phyloP scores from a whole-genome alignment of 2,888 invertebrate genomes.

The Nephrotoma flavescens region DNA sequence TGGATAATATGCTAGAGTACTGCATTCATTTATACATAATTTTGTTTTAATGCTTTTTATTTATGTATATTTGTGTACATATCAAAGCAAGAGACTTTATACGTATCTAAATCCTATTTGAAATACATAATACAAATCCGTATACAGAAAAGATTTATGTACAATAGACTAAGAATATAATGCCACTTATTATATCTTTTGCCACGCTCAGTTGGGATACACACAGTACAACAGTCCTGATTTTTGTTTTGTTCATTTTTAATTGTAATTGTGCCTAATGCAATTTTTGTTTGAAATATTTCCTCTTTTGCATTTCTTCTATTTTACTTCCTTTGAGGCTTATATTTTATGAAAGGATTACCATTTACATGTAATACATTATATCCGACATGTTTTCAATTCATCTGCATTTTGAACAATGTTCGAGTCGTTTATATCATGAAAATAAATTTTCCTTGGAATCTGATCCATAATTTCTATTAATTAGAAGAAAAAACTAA shows the following conservation, averaged over 20 bases:
- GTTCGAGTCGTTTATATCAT: not conserved
- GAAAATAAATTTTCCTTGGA: not conserved
- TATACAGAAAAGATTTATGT: not conserved
- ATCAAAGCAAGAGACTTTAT: not conserved
- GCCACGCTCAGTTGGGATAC: not conserved
- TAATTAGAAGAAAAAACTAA: not conserved
- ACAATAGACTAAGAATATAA: not conserved
- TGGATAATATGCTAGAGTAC: not conserved
- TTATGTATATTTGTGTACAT: not conserved
- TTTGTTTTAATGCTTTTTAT: not conserved
- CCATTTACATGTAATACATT: not conserved
- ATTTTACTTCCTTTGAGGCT: not conserved
- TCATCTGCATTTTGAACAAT: not conserved
- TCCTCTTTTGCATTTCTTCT: not conserved
- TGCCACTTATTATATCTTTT: not conserved
- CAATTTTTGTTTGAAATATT: not conserved
- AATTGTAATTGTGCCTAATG: not conserved
- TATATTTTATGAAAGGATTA: not conserved
- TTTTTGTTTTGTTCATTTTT: not conserved
- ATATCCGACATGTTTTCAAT: not conserved
- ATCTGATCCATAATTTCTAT: too few relatives aligned
- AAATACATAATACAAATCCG: not conserved
- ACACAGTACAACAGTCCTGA: not conserved
- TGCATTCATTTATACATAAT: not conserved
- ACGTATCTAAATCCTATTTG: not conserved